Conservation (phyloP, 2,797 vertebrate genomes). For the Knipowitschia caucasica region DNA sequence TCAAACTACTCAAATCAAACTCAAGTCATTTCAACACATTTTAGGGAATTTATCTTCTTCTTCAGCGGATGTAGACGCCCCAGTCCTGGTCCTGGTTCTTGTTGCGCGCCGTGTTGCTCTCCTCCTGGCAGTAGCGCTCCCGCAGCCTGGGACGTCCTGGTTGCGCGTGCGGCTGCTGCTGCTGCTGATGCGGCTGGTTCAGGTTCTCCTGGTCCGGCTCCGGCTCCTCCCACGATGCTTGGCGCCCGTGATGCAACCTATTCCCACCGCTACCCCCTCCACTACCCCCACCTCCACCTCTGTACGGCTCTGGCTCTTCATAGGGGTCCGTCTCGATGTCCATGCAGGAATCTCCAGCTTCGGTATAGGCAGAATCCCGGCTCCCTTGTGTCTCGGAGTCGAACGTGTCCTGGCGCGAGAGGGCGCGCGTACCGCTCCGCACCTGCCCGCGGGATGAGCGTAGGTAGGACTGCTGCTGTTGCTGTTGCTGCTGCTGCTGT, state of each 20-base stretch:
- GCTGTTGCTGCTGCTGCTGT: neutral
- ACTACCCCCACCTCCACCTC: conserved; percentile 34
- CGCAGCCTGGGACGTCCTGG: conserved; percentile 83
- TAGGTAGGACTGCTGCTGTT: conserved; percentile 69
- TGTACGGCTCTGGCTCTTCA: conserved; percentile 85
- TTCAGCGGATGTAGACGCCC: conserved; percentile 83
- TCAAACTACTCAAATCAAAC: neutral
- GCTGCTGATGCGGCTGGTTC: conserved; percentile 73
- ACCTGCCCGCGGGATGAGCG: conserved; percentile 73
- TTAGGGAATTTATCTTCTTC: neutral
- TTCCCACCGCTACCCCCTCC: conserved; percentile 44
- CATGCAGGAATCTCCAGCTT: conserved; percentile 89
- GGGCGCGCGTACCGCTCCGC: conserved; percentile 73
- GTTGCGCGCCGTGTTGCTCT: conserved; percentile 77
- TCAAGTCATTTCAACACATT: neutral
- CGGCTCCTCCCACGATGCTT: conserved; percentile 86
- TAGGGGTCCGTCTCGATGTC: conserved; percentile 95
- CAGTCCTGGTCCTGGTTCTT: conserved; percentile 80
- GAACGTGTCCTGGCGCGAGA: conserved; percentile 92
- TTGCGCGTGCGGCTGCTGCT: conserved; percentile 66
- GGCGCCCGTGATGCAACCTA: conserved; percentile 71
- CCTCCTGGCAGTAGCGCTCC: conserved; percentile 83
- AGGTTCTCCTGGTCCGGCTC: conserved; percentile 86
- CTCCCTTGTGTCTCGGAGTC: conserved; percentile 90
- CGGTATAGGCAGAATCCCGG: conserved; percentile 91